Conservation (phyloP, 2,888 invertebrate genomes). For the Drosophila meridionalis region DNA sequence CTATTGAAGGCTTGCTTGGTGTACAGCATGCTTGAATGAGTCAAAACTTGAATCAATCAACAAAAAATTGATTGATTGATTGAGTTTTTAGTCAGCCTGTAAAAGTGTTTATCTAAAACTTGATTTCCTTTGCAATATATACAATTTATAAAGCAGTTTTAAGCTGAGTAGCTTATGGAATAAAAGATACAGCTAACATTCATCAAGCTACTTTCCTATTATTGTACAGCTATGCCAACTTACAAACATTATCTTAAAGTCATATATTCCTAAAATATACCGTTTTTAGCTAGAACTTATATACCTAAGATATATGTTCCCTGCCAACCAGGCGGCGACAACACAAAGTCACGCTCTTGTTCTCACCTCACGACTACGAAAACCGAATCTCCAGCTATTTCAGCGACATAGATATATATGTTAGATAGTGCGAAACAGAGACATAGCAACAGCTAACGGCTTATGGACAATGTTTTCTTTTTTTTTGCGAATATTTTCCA, state of each 20-base stretch:
- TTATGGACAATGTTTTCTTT: not conserved
- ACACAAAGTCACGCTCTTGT: not conserved
- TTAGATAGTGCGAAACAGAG: not conserved
- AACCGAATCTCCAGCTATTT: not conserved
- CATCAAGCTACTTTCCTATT: no score
- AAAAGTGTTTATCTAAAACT: no score
- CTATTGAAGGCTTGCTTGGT: not conserved
- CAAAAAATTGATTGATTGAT: not conserved
- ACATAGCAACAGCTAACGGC: not conserved
- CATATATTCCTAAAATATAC: no score
- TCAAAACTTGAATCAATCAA: no score
- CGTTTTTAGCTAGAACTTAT: no score
- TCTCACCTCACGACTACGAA: not conserved
- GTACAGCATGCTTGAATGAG: no score
- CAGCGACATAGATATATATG: not conserved
- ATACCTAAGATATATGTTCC: no score
- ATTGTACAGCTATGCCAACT: not conserved
- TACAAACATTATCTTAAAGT: not conserved
- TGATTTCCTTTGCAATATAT: no score
- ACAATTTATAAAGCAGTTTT: no score
- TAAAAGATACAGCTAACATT: no score
- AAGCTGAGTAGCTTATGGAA: no score
- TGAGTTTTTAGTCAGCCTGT: not conserved
- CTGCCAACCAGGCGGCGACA: not conserved
- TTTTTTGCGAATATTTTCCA: slow-evolving; percentile 8